phyloP scores from a whole-genome alignment of 2,888 invertebrate species.

The Chrysotoxum bicinctum region DNA sequence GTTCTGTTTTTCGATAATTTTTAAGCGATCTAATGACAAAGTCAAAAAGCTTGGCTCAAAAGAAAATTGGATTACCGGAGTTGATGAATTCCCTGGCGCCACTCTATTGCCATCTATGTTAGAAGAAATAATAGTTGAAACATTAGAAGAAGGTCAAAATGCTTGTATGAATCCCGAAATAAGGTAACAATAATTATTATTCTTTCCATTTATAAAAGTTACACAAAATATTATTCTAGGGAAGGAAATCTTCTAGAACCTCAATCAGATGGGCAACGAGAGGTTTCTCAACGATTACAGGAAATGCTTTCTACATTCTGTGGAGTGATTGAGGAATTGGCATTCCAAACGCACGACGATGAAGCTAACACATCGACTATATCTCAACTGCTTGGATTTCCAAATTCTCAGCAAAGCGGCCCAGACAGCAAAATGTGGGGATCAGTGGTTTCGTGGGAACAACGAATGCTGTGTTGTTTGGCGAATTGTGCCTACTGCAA shows the following conservation, averaged over 20 bases:
- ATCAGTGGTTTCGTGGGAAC: slow-evolving; percentile 86
- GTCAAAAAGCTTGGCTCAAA: slow-evolving; percentile 87
- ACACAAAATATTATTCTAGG: slow-evolving; percentile 77
- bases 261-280: slow-evolving; percentile 80
- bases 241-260: slow-evolving; percentile 81
- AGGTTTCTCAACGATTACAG: slow-evolving; percentile 82
- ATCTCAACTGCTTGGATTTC: slow-evolving; percentile 86
- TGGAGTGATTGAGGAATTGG: slow-evolving; percentile 88
- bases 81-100: slow-evolving; percentile 92
- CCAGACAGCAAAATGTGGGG: slow-evolving; percentile 75
- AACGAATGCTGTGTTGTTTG: slow-evolving; percentile 90
- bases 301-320: slow-evolving; percentile 85
- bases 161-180: slow-evolving; percentile 88
- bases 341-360: slow-evolving; percentile 87
- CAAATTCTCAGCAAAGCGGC: slow-evolving; percentile 80
- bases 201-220: neutral
- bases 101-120: slow-evolving; percentile 89
- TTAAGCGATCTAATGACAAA: slow-evolving; percentile 92
- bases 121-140: slow-evolving; percentile 88
- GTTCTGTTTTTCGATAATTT: slow-evolving; percentile 91
- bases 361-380: slow-evolving; percentile 83
- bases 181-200: slow-evolving; percentile 82
- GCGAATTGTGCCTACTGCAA: slow-evolving; percentile 94
- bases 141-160: slow-evolving; percentile 87
- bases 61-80: slow-evolving; percentile 94